Percentiles rank a stretch among this genome's conserved stretches.
phyloP scores from a whole-genome alignment of 2,888 invertebrate genomes.

The Pherbina coryleti region DNA sequence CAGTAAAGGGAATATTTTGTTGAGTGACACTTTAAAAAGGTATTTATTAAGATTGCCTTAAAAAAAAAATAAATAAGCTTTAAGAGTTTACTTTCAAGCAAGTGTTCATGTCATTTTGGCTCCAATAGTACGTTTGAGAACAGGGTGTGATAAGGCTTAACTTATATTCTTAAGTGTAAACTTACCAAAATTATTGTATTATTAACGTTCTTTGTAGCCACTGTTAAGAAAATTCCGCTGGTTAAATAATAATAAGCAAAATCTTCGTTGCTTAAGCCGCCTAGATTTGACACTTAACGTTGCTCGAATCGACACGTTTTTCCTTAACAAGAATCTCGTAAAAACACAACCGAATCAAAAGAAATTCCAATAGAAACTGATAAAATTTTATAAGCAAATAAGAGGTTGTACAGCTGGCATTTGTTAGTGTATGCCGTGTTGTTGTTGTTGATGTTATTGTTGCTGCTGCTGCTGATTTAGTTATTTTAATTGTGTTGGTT shows the following conservation, averaged over 20 bases:
- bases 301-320: not conserved
- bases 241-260: too few species aligned
- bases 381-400: not conserved
- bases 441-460: not conserved
- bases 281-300: not conserved
- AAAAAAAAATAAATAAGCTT: too few species aligned
- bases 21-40: too few species aligned
- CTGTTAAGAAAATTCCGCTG: too few species aligned
- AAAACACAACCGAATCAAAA: slow-evolving; percentile 35
- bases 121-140: not conserved
- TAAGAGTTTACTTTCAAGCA: too few species aligned
- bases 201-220: too few species aligned
- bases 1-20: not conserved
- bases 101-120: not conserved
- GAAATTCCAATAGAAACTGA: slow-evolving; percentile 43
- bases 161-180: too few species aligned
- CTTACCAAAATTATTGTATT: too few species aligned
- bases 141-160: too few species aligned
- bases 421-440: slow-evolving; percentile 14
- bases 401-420: slow-evolving; percentile 21
- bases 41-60: too few species aligned
- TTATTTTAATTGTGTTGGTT: not conserved
- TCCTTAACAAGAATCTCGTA: not conserved
- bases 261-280: not conserved
- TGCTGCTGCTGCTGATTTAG: not conserved